A percentile compares a stretch with the other conserved stretches of the same genome.
These are phyloP conservation scores for Lepidurus apus DNA, from an alignment of 1,140 invertebrate genomes.

Conservation along the genomic window DNA sequence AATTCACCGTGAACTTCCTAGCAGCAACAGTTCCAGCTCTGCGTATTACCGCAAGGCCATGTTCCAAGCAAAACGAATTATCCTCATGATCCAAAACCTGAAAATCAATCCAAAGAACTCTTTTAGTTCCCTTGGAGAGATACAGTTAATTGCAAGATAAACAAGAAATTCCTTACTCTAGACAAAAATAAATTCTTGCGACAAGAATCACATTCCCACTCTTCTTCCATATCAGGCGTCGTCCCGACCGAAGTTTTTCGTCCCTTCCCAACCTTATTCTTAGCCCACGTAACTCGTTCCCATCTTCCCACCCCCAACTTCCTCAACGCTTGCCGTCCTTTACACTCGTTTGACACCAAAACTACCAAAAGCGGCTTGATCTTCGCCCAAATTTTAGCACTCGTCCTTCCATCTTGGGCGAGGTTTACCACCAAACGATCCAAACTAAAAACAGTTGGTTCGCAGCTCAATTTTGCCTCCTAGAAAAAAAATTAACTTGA, in stretches of 20 bases:
- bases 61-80: background rate
- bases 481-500: slow-evolving; percentile 46
- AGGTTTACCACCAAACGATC: slow-evolving; percentile 76
- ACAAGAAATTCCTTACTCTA: slow-evolving; percentile 49
- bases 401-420: slow-evolving; percentile 61
- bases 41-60: background rate
- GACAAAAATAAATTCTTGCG: slow-evolving; percentile 72
- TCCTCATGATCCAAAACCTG: background rate
- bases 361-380: slow-evolving; percentile 49
- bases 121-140: too few relatives aligned
- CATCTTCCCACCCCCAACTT: slow-evolving; percentile 52
- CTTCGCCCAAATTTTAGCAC: slow-evolving; percentile 58
- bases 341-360: slow-evolving; percentile 53
- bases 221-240: slow-evolving; percentile 55
- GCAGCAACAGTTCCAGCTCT: background rate
- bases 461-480: slow-evolving; percentile 75
- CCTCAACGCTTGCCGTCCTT: slow-evolving; percentile 51
- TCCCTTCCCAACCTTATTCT: slow-evolving; percentile 48
- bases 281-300: slow-evolving; percentile 49
- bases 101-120: background rate
- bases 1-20: background rate
- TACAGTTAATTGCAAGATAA: background rate
- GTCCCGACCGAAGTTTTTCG: slow-evolving; percentile 44
- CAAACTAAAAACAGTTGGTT: slow-evolving; percentile 84
- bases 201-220: slow-evolving; percentile 74